Conservation (phyloP, 2,888 invertebrate species). For the Habroteleia sp. region DNA sequence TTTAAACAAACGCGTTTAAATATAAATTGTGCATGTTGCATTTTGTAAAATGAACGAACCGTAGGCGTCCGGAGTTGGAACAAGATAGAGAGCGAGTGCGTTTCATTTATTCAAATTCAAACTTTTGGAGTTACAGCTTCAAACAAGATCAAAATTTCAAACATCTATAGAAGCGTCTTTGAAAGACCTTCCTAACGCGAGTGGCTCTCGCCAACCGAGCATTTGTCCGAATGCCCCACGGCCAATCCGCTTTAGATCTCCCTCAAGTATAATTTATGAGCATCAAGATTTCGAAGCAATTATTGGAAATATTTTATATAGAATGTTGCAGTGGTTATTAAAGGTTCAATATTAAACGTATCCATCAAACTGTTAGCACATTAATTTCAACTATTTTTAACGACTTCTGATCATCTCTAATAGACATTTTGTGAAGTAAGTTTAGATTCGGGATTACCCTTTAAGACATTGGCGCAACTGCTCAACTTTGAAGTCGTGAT, state of each 20-base stretch:
- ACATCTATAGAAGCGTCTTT: slow-evolving; percentile 51
- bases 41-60: slow-evolving; percentile 39
- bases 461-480: slow-evolving; percentile 10
- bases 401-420: slow-evolving; percentile 1
- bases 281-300: slow-evolving; percentile 59
- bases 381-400: slow-evolving; percentile 10
- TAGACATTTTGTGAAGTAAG: slow-evolving; percentile 19
- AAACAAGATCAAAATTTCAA: slow-evolving; percentile 64
- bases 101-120: slow-evolving; percentile 65
- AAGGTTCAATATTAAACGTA: slow-evolving; percentile 20
- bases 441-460: slow-evolving; percentile 3
- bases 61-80: slow-evolving; percentile 38
- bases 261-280: slow-evolving; percentile 58
- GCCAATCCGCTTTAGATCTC: slow-evolving; percentile 55
- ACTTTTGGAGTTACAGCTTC: slow-evolving; percentile 56
- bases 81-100: slow-evolving; percentile 44
- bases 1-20: slow-evolving; percentile 55
- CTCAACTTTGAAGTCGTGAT: background rate
- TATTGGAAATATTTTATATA: slow-evolving; percentile 61
- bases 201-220: slow-evolving; percentile 52
- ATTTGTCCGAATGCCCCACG: slow-evolving; percentile 63
- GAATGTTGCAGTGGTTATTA: slow-evolving; percentile 42
- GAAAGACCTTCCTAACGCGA: slow-evolving; percentile 47
- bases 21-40: slow-evolving; percentile 37
- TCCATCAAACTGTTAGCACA: slow-evolving; percentile 42